These are phyloP conservation scores for Hoplostethus atlanticus DNA, from an alignment of 2,797 vertebrate species.

Conservation along the genomic window DNA sequence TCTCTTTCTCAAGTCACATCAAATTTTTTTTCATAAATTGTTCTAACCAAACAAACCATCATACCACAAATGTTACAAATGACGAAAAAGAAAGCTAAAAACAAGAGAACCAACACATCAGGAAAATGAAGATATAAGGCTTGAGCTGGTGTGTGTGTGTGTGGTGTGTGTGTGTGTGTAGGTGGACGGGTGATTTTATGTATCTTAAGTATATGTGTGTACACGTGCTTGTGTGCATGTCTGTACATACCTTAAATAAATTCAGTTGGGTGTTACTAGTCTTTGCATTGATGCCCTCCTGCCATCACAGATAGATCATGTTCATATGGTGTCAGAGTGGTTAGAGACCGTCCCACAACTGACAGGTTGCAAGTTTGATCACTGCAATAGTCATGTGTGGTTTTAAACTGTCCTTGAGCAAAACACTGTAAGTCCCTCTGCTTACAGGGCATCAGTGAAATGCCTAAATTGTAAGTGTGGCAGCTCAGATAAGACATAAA, in stretches of 20 bases:
- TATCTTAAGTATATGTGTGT: background rate
- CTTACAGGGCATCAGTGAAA: constrained; percentile 23
- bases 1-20: constrained; percentile 9
- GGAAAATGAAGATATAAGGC: background rate
- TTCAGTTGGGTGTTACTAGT: background rate
- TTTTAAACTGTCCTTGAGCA: constrained; percentile 9
- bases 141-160: background rate
- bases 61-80: no score
- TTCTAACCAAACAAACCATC: no score
- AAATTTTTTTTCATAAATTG: no score
- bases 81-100: background rate
- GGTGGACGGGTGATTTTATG: background rate
- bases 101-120: background rate
- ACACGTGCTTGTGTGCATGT: background rate
- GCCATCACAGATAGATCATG: background rate
- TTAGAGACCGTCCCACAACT: background rate
- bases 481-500: constrained; percentile 1
- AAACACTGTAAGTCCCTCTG: constrained; percentile 1
- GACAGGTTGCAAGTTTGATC: background rate
- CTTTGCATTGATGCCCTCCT: no score
- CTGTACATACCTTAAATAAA: background rate
- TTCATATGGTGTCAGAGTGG: background rate
- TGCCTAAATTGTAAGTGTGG: background rate
- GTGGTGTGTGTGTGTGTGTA: background rate
- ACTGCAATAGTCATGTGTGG: background rate